Evolutionary conservation across 2,888 invertebrate species (phyloP), one percentile per base, ranked within the genome.

Genomic region (Parnassius mnemosyne): DNA sequence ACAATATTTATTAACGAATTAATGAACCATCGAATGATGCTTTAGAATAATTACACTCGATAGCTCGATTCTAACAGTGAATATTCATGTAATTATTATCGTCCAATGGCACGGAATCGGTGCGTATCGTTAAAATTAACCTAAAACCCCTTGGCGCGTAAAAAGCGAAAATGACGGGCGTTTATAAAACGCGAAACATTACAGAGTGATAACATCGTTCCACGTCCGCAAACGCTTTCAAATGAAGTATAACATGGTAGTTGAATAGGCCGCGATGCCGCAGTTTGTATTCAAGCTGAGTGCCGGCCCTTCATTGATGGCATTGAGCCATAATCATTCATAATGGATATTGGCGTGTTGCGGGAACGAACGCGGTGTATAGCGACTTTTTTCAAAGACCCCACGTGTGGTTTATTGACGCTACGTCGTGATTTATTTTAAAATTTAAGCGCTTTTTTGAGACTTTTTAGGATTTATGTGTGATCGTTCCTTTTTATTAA

Each of bases 251-350:
- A 76, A 78, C 72, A 68, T 65, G 65, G 72, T 60, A 57, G 55
- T 63, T 75, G 78, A 78, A 80, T 79, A 74, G 75, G 75, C 72
- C 62, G 68, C 71, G 79, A 77, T 72, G 71, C 71, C 75, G 79
- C 81, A 78, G 82, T 87, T 88, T 84, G 80, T 85, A 87, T 88
- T 85, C 85, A 83, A 74, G 68, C 65, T 69, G 72, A 71, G 74
- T 65, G 64, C 66, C 69, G 72, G 71, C 76, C 76, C 78, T 78
- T 77, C 78, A 74, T 76, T 78, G 78, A 78, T 74, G 75, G 71
- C 78, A 84, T 85, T 81, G 83, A 84, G 78, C 73, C 75, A 73
- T 69, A 69, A 70, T 72, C 69, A 76, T 82, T 77, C 82, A 81
- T 78, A 76, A 78, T 79, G 77, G 74, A 79, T 76, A 76, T 78